phyloP scores from a whole-genome alignment of 35 echinoderm and acorn worm genomes.

The Ptychodera flava region DNA sequence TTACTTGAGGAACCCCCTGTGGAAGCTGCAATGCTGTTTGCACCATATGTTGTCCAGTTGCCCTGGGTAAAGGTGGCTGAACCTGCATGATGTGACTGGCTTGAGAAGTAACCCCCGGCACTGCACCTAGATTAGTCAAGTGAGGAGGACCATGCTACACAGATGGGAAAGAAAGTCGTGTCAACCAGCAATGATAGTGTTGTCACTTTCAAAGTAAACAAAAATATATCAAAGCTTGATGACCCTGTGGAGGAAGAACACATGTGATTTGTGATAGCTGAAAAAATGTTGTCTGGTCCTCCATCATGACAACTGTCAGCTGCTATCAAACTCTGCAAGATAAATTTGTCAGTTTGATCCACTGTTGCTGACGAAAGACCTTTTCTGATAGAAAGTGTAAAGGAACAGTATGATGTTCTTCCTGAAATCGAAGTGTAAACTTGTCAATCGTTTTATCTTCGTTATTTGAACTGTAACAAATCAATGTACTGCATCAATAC shows the following conservation, averaged over 20 bases:
- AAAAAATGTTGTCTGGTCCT: too few relatives aligned
- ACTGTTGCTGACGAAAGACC: too few relatives aligned
- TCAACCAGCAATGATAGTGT: not conserved
- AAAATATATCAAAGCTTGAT: not conserved
- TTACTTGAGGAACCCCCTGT: not conserved
- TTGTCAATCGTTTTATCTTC: too few relatives aligned
- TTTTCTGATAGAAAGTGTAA: too few relatives aligned
- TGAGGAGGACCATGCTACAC: conserved; percentile 22
- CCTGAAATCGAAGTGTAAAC: too few relatives aligned
- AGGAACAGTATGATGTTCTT: too few relatives aligned
- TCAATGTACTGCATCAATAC: too few relatives aligned
- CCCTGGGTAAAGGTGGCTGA: not conserved
- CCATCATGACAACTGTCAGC: too few relatives aligned
- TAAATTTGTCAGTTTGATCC: too few relatives aligned
- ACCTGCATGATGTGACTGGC: not conserved
- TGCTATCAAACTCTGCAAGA: too few relatives aligned
- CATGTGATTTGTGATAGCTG: too few relatives aligned
- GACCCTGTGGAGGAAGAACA: not conserved
- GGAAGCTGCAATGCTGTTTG: not conserved
- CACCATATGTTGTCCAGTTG: not conserved
- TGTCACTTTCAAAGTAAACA: not conserved
- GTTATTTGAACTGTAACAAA: too few relatives aligned
- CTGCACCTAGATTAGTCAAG: conserved; percentile 27
- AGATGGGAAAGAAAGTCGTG: conserved; percentile 2
- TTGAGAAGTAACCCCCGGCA: not conserved